A percentile compares a stretch with the other conserved stretches of the same genome.
These are phyloP conservation scores for Luperina testacea DNA, from an alignment of 2,888 invertebrate genomes.

Conservation along the genomic window DNA sequence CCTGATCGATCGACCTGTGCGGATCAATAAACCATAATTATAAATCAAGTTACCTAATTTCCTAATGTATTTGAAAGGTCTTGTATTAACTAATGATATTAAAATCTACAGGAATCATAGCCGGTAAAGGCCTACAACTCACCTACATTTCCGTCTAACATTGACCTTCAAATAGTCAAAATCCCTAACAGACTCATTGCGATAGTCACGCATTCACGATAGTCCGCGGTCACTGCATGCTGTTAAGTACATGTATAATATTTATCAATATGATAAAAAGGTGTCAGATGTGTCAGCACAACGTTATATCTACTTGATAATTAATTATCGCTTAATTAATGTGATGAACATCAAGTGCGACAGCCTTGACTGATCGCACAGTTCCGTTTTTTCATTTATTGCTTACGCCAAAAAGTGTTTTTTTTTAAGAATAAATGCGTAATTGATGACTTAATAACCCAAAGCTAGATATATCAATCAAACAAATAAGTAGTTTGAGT, in stretches of 20 bases:
- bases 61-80: background rate
- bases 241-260: conserved; percentile 49
- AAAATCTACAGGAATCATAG: background rate
- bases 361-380: background rate
- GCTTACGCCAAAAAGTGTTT: background rate
- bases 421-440: background rate
- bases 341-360: conserved; percentile 15
- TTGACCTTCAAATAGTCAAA: conserved; percentile 41
- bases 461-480: no score
- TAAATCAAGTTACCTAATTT: background rate
- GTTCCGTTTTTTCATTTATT: background rate
- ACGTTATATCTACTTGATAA: conserved; percentile 17
- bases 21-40: background rate
- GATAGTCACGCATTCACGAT: conserved; percentile 44
- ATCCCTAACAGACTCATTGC: conserved; percentile 38
- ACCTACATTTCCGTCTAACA: conserved; percentile 23
- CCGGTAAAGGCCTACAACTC: background rate
- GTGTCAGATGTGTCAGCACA: conserved; percentile 17
- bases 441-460: no score
- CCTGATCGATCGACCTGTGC: no score
- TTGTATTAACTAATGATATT: no score
- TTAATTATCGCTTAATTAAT: conserved; percentile 33
- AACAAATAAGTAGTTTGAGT: no score
- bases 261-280: conserved; percentile 2
- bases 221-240: conserved; percentile 25